These are phyloP conservation scores for Condylura cristata DNA, from an alignment of 2,113 vertebrate genomes.

Conservation along the genomic window DNA sequence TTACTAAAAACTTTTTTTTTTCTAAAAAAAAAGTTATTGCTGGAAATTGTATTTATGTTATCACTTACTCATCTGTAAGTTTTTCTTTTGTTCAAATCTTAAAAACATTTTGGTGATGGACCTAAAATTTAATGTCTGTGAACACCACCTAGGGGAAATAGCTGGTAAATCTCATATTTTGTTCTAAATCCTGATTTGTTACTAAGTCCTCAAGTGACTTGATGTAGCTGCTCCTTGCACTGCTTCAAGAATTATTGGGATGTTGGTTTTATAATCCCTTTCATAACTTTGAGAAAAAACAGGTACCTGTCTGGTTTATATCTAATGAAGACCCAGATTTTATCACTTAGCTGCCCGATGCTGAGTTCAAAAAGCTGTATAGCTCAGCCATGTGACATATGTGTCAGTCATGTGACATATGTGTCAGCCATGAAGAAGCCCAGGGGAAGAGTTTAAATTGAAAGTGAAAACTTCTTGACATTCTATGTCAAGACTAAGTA, in stretches of 20 bases:
- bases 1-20: too few relatives aligned
- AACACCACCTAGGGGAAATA: not conserved
- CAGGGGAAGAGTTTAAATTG: not conserved
- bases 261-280: not conserved
- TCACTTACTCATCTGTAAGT: not conserved
- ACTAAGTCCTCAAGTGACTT: not conserved
- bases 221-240: not conserved
- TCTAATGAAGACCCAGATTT: not conserved
- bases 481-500: not conserved
- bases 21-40: not conserved
- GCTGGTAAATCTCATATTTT: not conserved
- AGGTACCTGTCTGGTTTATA: not conserved
- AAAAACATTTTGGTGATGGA: not conserved
- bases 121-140: not conserved
- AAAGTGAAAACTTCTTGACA: not conserved
- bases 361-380: not conserved
- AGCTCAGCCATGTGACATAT: not conserved
- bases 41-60: not conserved
- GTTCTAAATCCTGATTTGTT: conserved; percentile 33
- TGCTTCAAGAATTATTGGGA: not conserved
- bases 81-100: not conserved
- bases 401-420: not conserved
- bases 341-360: not conserved
- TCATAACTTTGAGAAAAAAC: conserved; percentile 41
- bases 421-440: not conserved